Base-by-base conservation (phyloP, 2,888 invertebrate genomes). In the Polydrusus pterygomalis region DNA sequence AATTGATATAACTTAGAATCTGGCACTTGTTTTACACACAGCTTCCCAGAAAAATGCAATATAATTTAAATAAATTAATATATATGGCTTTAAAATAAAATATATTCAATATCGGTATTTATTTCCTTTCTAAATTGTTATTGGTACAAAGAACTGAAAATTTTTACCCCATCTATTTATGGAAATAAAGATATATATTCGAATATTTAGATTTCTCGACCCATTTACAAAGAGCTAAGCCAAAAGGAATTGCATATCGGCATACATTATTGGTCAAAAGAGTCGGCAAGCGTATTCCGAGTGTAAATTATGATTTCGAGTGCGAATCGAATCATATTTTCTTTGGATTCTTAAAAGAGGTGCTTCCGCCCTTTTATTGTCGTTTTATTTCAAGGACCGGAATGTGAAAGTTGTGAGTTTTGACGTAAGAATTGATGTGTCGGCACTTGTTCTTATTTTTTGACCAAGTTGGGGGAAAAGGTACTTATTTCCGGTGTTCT, bases 211-310 rank as follows among this genome's bases (percentile, higher is more conserved):
- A 47, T 58, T 56, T 47, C 38, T 30, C 70, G 60, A 30, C 45
- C 65, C 75, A 70, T 75, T 75, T 75, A 70, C 75, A 70, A 65
- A 70, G 70, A 65, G 70, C 70, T 69, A 30, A 70, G 51, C 65
- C 67, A 67, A 70, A 70, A 70, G 60, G 70, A 70, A 73, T 72
- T 25, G 69, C 68, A 74, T 65, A 85, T 84, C 84, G 84, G 86
- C 86, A 87, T 87, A 87, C 83, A 87, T 87, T 87, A 87, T 87
- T 87, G 87, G 87, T 87, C 87, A 87, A 87, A 87, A 87, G 87
- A 83, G 81, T 84, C 86, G 85, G 81, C 79, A 82, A 86, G 85
- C 86, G 86, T 86, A 86, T 86, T 86, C 84, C 85, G 86, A 86
- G 85, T 85, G 86, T 87, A 86, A 87, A 87, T 87, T 86, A 87